These are phyloP conservation scores for Doris montereyensis DNA, from an alignment of 2,888 invertebrate species.

Conservation along the genomic window DNA sequence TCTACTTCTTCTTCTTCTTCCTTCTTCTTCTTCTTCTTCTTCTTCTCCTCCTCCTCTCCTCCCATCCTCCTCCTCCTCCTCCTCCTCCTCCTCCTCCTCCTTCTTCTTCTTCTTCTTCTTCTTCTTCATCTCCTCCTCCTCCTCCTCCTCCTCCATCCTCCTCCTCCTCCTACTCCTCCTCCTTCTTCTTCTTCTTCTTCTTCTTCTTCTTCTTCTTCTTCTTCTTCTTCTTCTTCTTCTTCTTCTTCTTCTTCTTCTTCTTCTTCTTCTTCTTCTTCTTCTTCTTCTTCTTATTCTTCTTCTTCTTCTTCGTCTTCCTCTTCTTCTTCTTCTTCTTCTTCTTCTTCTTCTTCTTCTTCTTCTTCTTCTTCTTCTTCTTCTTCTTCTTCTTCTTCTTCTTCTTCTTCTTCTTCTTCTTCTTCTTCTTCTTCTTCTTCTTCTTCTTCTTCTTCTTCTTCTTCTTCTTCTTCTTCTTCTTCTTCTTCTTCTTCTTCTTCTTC, in stretches of 20 bases:
- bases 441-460: background rate
- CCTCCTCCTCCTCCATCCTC: no score
- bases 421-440: background rate
- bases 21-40: background rate
- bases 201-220: background rate
- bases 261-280: background rate
- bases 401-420: background rate
- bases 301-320: background rate
- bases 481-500: constrained; percentile 6
- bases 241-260: background rate
- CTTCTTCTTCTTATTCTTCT: background rate
- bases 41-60: background rate
- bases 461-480: background rate
- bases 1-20: background rate
- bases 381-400: background rate
- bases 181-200: background rate
- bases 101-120: constrained; percentile 9
- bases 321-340: background rate
- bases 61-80: background rate
- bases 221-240: background rate
- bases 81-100: background rate
- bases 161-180: background rate
- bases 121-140: background rate
- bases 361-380: background rate
- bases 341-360: background rate